Evolutionary conservation across 2,888 invertebrate species (phyloP).

Genomic region (Diloba caeruleocephala): DNA sequence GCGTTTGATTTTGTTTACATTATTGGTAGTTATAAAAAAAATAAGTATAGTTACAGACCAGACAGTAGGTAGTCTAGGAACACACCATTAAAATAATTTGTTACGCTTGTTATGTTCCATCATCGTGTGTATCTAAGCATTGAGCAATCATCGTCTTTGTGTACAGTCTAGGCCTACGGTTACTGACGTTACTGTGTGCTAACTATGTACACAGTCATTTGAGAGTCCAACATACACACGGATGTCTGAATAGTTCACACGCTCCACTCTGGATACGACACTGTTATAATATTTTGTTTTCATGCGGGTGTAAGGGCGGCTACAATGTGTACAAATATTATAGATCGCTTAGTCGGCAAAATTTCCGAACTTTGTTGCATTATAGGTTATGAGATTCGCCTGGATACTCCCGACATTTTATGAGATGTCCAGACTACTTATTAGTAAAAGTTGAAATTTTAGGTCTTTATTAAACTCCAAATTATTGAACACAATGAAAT

Average conservation of each 20-base stretch:
- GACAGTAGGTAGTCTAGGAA: conserved; percentile 20
- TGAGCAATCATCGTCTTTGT: conserved; percentile 67
- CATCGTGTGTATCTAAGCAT: conserved; percentile 59
- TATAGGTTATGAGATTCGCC: too few relatives aligned
- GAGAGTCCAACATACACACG: conserved; percentile 62
- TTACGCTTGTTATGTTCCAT: conserved; percentile 64
- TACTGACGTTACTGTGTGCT: conserved; percentile 53
- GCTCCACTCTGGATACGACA: conserved; percentile 66
- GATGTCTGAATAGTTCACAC: conserved; percentile 77
- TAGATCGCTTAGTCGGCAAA: not conserved
- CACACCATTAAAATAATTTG: conserved; percentile 61
- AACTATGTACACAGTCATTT: conserved; percentile 65
- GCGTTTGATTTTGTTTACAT: conserved; percentile 33
- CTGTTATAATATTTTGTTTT: not conserved
- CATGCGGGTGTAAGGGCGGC: too few relatives aligned
- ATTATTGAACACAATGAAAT: too few relatives aligned
- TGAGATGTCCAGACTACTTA: too few relatives aligned
- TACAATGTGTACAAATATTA: too few relatives aligned
- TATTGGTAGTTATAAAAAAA: conserved; percentile 14
- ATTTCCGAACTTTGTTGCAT: too few relatives aligned
- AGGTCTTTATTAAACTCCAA: too few relatives aligned
- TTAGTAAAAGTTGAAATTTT: too few relatives aligned
- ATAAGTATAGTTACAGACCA: conserved; percentile 11
- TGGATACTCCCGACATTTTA: too few relatives aligned
- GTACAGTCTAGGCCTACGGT: conserved; percentile 59